phyloP scores from a whole-genome alignment of 2,888 invertebrate genomes.

The Tuta absoluta region DNA sequence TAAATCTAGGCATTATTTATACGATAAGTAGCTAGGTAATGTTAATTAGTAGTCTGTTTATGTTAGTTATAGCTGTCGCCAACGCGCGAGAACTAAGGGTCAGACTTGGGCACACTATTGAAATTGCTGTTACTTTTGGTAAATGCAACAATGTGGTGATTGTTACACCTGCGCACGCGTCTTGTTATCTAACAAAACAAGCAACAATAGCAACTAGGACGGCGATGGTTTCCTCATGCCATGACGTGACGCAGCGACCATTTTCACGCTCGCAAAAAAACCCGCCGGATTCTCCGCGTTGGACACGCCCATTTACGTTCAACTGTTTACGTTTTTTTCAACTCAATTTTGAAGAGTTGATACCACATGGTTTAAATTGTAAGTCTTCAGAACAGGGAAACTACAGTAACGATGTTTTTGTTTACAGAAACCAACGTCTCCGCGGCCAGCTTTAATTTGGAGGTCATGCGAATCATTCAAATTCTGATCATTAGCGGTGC shows the following conservation, averaged over 20 bases:
- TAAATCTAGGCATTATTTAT: constrained; percentile 2
- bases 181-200: constrained; percentile 9
- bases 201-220: constrained; percentile 21
- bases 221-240: constrained; percentile 45
- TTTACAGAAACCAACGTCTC: constrained; percentile 24
- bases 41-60: not conserved
- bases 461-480: constrained; percentile 41
- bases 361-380: constrained; percentile 33
- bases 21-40: not conserved
- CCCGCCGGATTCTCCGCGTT: constrained; percentile 60
- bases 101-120: not conserved
- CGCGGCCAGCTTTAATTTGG: constrained; percentile 37
- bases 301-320: constrained; percentile 54
- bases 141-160: not conserved
- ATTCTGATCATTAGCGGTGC: constrained; percentile 38
- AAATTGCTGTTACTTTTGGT: not conserved
- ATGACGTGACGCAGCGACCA: constrained; percentile 33
- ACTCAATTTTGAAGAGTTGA: constrained; percentile 30
- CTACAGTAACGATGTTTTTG: constrained; percentile 20
- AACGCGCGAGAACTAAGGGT: not conserved
- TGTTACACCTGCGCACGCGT: not conserved
- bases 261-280: constrained; percentile 51
- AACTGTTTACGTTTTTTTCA: constrained; percentile 64
- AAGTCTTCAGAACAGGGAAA: not conserved
- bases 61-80: not conserved